Evolutionary conservation across 2,797 vertebrate genomes (phyloP).

Genomic region (Sphenopsis melanotis): DNA sequence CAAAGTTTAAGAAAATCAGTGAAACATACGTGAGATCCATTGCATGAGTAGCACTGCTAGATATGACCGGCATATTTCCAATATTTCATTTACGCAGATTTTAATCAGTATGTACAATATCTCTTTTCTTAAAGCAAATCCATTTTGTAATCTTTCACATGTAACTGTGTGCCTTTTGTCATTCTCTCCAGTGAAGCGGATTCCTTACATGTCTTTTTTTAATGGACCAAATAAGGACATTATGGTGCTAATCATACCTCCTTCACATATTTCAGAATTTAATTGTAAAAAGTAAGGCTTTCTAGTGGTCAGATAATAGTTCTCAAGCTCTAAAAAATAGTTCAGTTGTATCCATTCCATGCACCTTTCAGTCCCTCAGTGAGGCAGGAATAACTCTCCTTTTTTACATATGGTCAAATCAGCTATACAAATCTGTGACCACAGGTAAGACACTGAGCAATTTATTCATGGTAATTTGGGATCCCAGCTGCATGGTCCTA

Average conservation of each 20-base stretch:
- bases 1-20: background rate
- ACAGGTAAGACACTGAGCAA: background rate
- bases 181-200: background rate
- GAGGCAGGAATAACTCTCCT: background rate
- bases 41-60: background rate
- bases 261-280: background rate
- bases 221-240: background rate
- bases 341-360: background rate
- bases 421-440: background rate
- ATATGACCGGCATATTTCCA: conserved; percentile 16
- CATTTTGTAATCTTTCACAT: background rate
- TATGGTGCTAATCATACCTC: background rate
- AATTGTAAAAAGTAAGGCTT: background rate
- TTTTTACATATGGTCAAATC: background rate
- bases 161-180: background rate
- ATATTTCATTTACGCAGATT: background rate
- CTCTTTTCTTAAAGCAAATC: conserved; percentile 18
- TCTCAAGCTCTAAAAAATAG: background rate
- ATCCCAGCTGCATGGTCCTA: background rate
- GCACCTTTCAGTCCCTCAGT: background rate
- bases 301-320: background rate
- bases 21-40: background rate
- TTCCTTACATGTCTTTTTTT: background rate
- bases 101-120: conserved; percentile 16
- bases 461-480: background rate